Base-by-base conservation (phyloP, 1,140 invertebrate species). In the Chlorops oryzae region DNA sequence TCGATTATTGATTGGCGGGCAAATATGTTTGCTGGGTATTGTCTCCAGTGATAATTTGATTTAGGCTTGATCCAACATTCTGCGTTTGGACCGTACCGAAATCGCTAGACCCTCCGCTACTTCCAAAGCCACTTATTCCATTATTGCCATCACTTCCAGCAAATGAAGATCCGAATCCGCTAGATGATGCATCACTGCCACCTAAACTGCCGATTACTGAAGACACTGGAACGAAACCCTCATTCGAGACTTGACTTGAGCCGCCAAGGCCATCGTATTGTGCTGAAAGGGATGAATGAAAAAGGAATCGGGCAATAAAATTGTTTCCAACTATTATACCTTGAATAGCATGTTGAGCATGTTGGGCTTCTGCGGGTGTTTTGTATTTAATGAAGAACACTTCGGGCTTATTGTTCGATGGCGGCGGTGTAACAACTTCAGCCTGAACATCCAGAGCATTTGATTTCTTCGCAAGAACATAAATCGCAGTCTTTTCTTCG, bases 401-500 rank as follows among this genome's bases (percentile, higher is more conserved):
- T 73, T 85, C 83, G 5, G 83, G 82, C 71, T 85, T 85, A 73
- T 78, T 78, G 59, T 84, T 80, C 20, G 57, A 51, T 0, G 66
- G 66, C 9, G 61, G 55, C 35, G 64, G 63, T 41, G 66, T 67
- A 38, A 66, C 63, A 18, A 69, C 66, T 50, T 69, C 62, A 34
- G 65, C 63, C 13, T 48, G 56, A 17, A 67, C 58, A 55, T 70
- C 64, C 37, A 70, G 18, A 0, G 59, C 66, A 38, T 66, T 68
- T 21, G 59, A 56, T 24, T 70, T 89, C 77, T 90, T 88, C 9
- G 87, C 84, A 40, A 90, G 75, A 4, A 90, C 87, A 69, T 90
- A 90, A 58, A 90, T 87, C 53, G 89, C 80, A 20, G 87, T 90
- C 70, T 90, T 90, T 61, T 89, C 85, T 74, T 90, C 87, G 34